Percentiles rank a stretch among this genome's conserved stretches.
Conservation (phyloP, 2,797 vertebrate species). For the Tokudaia tokunoshimensis region DNA sequence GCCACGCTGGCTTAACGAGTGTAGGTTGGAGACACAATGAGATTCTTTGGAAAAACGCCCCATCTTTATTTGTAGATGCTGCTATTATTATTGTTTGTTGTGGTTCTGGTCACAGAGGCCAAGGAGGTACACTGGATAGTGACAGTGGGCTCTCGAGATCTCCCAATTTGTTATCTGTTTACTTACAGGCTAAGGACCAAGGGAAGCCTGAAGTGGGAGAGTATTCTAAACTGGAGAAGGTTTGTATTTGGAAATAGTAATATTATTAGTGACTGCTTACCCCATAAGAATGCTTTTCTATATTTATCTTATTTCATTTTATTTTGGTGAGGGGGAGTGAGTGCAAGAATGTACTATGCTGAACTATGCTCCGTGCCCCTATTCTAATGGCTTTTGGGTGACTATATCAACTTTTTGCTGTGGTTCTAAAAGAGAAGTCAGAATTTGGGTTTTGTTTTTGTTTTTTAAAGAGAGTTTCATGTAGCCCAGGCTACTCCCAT, state of each 20-base stretch:
- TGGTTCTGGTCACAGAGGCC: not conserved
- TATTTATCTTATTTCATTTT: not conserved
- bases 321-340: not conserved
- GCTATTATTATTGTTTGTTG: not conserved
- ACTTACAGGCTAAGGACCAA: constrained; percentile 96
- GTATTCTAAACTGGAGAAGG: constrained; percentile 96
- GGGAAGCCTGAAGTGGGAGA: constrained; percentile 96
- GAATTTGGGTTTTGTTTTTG: no score
- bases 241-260: not conserved
- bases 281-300: not conserved
- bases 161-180: constrained; percentile 79
- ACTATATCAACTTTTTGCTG: not conserved
- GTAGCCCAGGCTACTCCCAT: not conserved
- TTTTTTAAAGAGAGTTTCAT: not conserved
- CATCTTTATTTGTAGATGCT: constrained; percentile 10
- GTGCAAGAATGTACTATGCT: not conserved
- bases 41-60: constrained; percentile 11
- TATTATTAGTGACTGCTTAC: not conserved
- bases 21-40: not conserved
- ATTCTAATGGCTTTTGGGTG: not conserved
- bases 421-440: constrained; percentile 1
- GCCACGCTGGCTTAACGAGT: not conserved
- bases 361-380: not conserved
- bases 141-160: not conserved
- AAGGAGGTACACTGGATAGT: constrained; percentile 8